Percentiles rank a stretch among this genome's conserved stretches.
phyloP scores from a whole-genome alignment of 2,888 invertebrate species.

The Andrena camellia region DNA sequence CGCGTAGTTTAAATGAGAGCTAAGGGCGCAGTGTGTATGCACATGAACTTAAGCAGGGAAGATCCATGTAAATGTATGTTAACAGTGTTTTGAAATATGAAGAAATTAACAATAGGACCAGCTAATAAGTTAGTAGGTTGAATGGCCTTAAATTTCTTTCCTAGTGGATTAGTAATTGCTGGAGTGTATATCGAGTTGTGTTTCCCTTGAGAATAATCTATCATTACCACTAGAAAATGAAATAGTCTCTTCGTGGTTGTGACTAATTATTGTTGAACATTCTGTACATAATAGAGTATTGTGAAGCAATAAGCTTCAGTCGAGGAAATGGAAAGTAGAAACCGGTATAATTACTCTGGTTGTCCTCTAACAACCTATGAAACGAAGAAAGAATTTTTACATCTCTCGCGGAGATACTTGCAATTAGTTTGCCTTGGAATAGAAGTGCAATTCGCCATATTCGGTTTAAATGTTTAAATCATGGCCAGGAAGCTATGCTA shows the following conservation, averaged over 20 bases:
- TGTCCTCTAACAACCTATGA: neutral
- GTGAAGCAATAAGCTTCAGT: neutral
- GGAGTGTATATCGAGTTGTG: too few relatives aligned
- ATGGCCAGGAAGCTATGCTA: neutral
- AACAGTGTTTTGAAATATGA: too few relatives aligned
- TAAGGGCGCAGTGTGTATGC: too few relatives aligned
- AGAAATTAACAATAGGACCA: too few relatives aligned
- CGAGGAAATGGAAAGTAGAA: constrained; percentile 15
- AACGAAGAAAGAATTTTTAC: neutral
- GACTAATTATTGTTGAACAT: constrained; percentile 8
- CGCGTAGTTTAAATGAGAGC: too few relatives aligned
- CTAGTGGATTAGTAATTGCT: too few relatives aligned
- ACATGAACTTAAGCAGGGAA: too few relatives aligned
- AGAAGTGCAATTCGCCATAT: neutral
- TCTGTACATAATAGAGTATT: neutral
- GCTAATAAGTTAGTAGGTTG: too few relatives aligned
- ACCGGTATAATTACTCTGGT: neutral
- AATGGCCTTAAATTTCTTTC: too few relatives aligned
- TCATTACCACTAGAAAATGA: too few relatives aligned
- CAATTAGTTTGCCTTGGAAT: neutral
- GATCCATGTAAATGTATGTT: too few relatives aligned
- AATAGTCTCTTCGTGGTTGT: neutral
- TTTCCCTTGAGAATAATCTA: too few relatives aligned
- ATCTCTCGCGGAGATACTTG: neutral
- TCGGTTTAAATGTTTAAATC: neutral